phyloP scores from a whole-genome alignment of 2,888 invertebrate species.

The Agonopterix arenella region DNA sequence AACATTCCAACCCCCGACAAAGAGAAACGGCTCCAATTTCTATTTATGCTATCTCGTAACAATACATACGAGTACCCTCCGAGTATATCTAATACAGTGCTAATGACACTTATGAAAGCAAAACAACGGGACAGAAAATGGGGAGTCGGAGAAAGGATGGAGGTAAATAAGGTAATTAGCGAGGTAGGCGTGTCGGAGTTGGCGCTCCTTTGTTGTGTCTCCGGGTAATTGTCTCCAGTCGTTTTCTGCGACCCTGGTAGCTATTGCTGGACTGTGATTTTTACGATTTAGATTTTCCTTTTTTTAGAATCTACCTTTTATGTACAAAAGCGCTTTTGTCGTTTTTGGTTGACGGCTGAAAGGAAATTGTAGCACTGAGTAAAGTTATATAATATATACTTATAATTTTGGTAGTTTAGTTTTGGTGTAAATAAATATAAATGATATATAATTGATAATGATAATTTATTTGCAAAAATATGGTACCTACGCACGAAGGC shows the following conservation, averaged over 20 bases:
- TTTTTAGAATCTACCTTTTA: not conserved
- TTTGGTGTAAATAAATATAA: too few relatives aligned
- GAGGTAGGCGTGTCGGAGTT: slow-evolving; percentile 5
- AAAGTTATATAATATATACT: too few relatives aligned
- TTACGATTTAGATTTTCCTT: slow-evolving; percentile 3
- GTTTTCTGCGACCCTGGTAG: not conserved
- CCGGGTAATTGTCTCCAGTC: slow-evolving; percentile 4
- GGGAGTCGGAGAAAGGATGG: slow-evolving; percentile 9
- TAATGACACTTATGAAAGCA: slow-evolving; percentile 15
- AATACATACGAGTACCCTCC: not conserved
- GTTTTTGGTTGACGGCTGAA: too few relatives aligned
- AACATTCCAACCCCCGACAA: too few relatives aligned
- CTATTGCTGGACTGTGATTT: slow-evolving; percentile 2
- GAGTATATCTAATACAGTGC: slow-evolving; percentile 7
- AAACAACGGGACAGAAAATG: slow-evolving; percentile 11
- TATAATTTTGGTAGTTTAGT: too few relatives aligned
- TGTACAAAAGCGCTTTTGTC: too few relatives aligned
- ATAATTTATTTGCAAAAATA: too few relatives aligned
- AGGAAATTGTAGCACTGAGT: too few relatives aligned
- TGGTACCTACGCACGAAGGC: too few relatives aligned
- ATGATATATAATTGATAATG: too few relatives aligned
- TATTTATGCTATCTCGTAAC: slow-evolving; percentile 6
- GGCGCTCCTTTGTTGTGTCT: slow-evolving; percentile 2
- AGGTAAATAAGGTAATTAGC: slow-evolving; percentile 16
- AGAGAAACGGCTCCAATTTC: slow-evolving; percentile 3